Base-by-base conservation (phyloP, 37 sponge, comb jelly and placozoan species). In the Ianthella basta region DNA sequence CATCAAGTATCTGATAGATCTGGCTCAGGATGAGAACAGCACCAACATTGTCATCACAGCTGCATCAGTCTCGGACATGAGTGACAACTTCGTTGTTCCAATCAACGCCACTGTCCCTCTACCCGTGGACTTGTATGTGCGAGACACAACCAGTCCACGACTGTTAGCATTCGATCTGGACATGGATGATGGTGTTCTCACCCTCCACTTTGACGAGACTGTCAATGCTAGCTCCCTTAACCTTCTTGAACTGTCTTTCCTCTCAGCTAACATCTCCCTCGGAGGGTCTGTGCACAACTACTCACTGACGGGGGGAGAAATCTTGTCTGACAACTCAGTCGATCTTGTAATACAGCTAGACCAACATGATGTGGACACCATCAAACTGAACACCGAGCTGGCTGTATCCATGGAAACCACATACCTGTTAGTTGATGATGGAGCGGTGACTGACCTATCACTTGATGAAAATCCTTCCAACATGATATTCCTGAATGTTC, bases 151-250 rank as follows among this genome's bases (percentile, higher is more conserved):
- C 18, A 80, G 80, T 0, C 97, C 97, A 0, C 30, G 56, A 0
- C 84, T 96, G 50, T 34, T 85, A 16, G 69, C 86, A 20, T 96
- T 96, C 79, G 90, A 89, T 39, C 80, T 94, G 5, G 85, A 96
- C 80, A 35, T 93, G 41, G 56, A 89, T 55, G 24, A 68, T 20
- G 92, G 80, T 34, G 81, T 85, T 18, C 85, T 96, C 8, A 87
- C 89, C 13, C 87, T 96, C 15, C 80, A 83, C 66, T 96, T 91
- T 81, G 92, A 91, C 77, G 97, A 96, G 67, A 91, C 97, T 27
- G 91, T 95, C 19, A 87, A 95, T 87, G 83, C 87, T 14, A 66
- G 86, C 19, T 88, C 95, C 39, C 39, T 93, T 6, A 15, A 27
- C 20, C 83, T 61, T 19, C 15, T 34, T 16, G 29, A 55, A 4